These are phyloP conservation scores for Troides oblongomaculatus DNA, from an alignment of 2,888 invertebrate species.

Conservation along the genomic window DNA sequence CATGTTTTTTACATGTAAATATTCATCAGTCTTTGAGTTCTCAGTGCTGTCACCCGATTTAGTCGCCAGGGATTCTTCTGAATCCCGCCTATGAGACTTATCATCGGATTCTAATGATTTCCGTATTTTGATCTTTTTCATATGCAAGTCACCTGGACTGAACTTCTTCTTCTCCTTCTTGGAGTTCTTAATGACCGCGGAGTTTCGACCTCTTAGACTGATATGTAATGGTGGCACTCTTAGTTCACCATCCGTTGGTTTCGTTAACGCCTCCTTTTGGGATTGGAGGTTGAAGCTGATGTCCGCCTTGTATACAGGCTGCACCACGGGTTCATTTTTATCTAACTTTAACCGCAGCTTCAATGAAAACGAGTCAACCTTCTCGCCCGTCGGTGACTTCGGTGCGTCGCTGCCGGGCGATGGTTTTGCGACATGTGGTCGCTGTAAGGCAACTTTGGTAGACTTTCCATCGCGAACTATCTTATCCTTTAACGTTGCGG, in stretches of 20 bases:
- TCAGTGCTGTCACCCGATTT: constrained; percentile 61
- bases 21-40: constrained; percentile 67
- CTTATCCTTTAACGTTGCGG: constrained; percentile 65
- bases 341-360: constrained; percentile 91
- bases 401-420: constrained; percentile 52
- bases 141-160: constrained; percentile 68
- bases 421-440: constrained; percentile 52
- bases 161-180: constrained; percentile 84
- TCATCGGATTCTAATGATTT: constrained; percentile 65
- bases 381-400: constrained; percentile 66
- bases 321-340: constrained; percentile 88
- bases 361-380: constrained; percentile 82
- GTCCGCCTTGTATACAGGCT: constrained; percentile 89
- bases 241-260: constrained; percentile 82
- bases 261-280: constrained; percentile 68
- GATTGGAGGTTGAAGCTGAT: constrained; percentile 83
- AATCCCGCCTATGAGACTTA: constrained; percentile 61
- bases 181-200: constrained; percentile 90
- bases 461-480: constrained; percentile 64
- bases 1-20: constrained; percentile 61
- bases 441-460: constrained; percentile 66
- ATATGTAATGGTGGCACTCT: constrained; percentile 94
- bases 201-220: constrained; percentile 90
- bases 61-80: constrained; percentile 56
- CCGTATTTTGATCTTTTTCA: constrained; percentile 78